Base-by-base conservation (phyloP, 2,888 invertebrate genomes). In the Sycophila texana region DNA sequence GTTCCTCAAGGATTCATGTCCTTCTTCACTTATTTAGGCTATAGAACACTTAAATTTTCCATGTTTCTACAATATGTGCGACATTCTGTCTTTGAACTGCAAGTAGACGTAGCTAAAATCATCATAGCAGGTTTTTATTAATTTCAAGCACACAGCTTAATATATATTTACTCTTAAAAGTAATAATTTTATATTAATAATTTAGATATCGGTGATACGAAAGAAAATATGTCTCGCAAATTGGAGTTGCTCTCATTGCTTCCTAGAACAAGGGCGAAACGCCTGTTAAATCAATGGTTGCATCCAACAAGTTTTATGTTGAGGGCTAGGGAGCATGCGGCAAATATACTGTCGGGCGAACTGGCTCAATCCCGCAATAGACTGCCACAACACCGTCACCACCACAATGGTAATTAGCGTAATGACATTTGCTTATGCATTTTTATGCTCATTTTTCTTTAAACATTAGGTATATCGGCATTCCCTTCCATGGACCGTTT, bases 1-100 rank as follows among this genome's bases (percentile, higher is more conserved):
- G 90, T 96, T 83, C 97, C 97, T 14, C 95, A 96, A 87, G 97
- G 97, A 16, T 97, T 97, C 89, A 95, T 95, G 20, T 96, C 97
- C 4, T 97, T 97, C 92, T 96, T 97, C 89, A 95, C 97, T 2
- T 96, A 96, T 90, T 92, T 97, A 74, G 97, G 96, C 1, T 96
- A 96, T 90, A 92, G 95, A 84, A 94, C 95, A 30, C 91, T 97
- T 82, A 93, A 94, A 47, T 96, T 95, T 90, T 93, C 95, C 82
- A 93, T 94, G 88, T 97, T 97, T 90, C 90, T 96, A 85, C 97
- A 97, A 90, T 96, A 97, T 89, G 95, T 96, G 77, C 94, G 95
- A 84, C 92, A 95, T 85, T 95, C 96, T 88, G 96, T 97, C 61
- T 95, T 97, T 84, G 96, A 96, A 87, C 91, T 97, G 83, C 97